Evolutionary conservation across 2,113 vertebrate species (phyloP).

Genomic region (Tragelaphus scriptus): DNA sequence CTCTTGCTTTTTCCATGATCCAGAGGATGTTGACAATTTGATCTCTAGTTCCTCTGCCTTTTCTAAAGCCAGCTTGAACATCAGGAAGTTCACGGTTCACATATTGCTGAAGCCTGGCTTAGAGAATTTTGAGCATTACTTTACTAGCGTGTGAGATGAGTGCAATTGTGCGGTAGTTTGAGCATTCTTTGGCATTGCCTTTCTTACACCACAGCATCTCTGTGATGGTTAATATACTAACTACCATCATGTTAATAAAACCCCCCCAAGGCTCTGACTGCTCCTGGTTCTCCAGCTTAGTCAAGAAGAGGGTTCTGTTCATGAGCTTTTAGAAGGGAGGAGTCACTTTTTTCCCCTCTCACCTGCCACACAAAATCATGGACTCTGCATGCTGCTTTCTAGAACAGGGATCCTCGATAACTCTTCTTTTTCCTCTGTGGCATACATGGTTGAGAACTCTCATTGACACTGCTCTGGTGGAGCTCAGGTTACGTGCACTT

Average conservation of each 20-base stretch:
- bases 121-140: no score
- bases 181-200: no score
- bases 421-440: neutral
- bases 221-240: neutral
- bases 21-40: no score
- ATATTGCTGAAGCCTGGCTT: no score
- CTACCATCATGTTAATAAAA: neutral
- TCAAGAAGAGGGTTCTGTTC: neutral
- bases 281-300: neutral
- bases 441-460: neutral
- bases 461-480: neutral
- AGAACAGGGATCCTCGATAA: neutral
- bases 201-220: neutral
- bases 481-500: neutral
- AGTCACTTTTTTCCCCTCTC: neutral
- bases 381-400: neutral
- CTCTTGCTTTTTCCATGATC: no score
- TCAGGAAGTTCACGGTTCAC: no score
- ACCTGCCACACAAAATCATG: neutral
- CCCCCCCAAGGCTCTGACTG: neutral
- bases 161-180: no score
- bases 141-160: no score
- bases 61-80: no score
- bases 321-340: neutral
- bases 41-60: no score